A percentile compares a stretch with the other conserved stretches of the same genome.
phyloP scores from a whole-genome alignment of 2,113 vertebrate species.

The Smithornis capensis region DNA sequence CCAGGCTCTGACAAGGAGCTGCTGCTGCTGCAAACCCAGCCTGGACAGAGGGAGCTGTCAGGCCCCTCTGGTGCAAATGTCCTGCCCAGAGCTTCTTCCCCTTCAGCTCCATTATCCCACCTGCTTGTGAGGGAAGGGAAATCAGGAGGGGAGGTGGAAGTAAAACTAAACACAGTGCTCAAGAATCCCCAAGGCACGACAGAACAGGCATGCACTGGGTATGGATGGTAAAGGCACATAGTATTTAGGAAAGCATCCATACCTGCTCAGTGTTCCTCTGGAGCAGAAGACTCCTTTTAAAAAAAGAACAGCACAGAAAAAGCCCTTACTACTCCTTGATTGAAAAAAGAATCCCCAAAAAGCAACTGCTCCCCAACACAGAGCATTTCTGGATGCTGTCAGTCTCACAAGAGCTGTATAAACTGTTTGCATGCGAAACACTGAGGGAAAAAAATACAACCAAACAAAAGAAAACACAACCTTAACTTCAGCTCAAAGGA shows the following conservation, averaged over 20 bases:
- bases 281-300: neutral
- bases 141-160: neutral
- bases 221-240: rapidly evolving
- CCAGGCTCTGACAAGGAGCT: neutral
- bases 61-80: neutral
- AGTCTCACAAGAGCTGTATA: neutral
- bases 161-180: neutral
- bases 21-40: neutral
- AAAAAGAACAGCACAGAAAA: neutral
- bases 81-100: neutral
- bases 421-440: neutral
- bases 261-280: neutral
- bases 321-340: neutral
- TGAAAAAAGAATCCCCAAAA: neutral
- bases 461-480: neutral
- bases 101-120: neutral
- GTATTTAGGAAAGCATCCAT: neutral
- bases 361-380: neutral
- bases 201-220: neutral
- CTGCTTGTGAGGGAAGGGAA: neutral
- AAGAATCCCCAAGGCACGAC: neutral
- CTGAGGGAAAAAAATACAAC: neutral
- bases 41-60: rapidly evolving
- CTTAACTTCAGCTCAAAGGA: neutral
- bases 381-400: neutral